Evolutionary conservation across 2,797 vertebrate species (phyloP).

Genomic region (Lacerta bilineata): DNA sequence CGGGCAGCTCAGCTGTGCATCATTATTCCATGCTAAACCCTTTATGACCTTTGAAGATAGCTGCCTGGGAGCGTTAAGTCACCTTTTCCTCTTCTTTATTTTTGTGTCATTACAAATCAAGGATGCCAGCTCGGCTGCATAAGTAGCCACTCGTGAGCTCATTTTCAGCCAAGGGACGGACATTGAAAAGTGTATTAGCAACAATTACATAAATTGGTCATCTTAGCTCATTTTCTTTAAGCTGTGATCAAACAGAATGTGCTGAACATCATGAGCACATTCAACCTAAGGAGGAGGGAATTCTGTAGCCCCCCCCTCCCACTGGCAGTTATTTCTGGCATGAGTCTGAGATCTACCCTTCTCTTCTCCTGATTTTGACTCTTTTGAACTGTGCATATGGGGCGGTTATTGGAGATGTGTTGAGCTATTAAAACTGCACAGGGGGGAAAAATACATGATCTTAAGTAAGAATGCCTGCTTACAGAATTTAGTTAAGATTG

Average conservation of each 20-base stretch:
- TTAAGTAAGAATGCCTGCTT: neutral
- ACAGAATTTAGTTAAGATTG: neutral
- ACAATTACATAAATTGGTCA: neutral
- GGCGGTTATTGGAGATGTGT: neutral
- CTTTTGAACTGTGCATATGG: neutral
- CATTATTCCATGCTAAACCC: constrained; percentile 9
- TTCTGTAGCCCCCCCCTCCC: neutral
- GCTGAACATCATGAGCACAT: neutral
- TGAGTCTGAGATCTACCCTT: neutral
- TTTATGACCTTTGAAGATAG: neutral
- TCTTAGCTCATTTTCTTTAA: neutral
- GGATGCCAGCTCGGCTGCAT: constrained; percentile 2
- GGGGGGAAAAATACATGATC: neutral
- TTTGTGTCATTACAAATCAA: constrained; percentile 8
- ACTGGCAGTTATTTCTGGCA: neutral
- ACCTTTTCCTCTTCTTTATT: constrained; percentile 1
- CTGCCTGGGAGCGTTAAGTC: constrained; percentile 2
- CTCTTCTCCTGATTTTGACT: neutral
- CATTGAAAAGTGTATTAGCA: neutral
- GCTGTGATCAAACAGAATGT: neutral
- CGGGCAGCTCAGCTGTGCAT: neutral
- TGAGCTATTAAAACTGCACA: neutral
- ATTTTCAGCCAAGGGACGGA: constrained; percentile 17
- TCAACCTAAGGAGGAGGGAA: neutral
- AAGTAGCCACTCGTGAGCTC: constrained; percentile 4